Evolutionary conservation across 2,797 vertebrate genomes (phyloP).

Genomic region (Hybognathus amarus): DNA sequence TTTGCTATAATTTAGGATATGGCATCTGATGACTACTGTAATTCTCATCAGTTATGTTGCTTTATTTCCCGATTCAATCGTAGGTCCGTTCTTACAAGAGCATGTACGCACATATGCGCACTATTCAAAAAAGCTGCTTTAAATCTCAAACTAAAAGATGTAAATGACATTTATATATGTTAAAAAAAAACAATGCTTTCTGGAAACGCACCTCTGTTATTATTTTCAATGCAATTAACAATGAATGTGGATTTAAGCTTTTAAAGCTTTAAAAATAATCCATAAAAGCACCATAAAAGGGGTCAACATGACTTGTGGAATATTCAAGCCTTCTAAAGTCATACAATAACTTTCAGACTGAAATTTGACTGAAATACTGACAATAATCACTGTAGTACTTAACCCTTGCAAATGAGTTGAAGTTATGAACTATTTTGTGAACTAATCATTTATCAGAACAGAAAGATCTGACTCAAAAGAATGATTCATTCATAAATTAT

Average conservation of each 20-base stretch:
- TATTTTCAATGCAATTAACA: neutral
- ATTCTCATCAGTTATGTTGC: no score
- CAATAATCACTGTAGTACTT: neutral
- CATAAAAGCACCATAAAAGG: neutral
- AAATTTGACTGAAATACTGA: neutral
- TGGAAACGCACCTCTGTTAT: neutral
- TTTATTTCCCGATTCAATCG: no score
- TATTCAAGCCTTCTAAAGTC: neutral
- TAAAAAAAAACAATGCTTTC: no score
- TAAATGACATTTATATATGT: no score
- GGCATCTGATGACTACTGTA: no score
- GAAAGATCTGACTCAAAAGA: neutral
- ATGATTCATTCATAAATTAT: no score
- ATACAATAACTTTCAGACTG: neutral
- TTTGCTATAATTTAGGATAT: no score
- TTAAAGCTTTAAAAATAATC: neutral
- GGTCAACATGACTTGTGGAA: neutral
- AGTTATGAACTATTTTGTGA: neutral
- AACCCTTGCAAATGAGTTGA: neutral
- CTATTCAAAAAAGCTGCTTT: no score
- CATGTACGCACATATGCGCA: no score
- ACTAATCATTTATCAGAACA: neutral
- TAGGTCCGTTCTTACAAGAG: no score
- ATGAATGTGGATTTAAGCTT: neutral
- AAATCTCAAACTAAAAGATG: no score